Base-by-base conservation (phyloP, 2,888 invertebrate species). In the Drosophila colorata region DNA sequence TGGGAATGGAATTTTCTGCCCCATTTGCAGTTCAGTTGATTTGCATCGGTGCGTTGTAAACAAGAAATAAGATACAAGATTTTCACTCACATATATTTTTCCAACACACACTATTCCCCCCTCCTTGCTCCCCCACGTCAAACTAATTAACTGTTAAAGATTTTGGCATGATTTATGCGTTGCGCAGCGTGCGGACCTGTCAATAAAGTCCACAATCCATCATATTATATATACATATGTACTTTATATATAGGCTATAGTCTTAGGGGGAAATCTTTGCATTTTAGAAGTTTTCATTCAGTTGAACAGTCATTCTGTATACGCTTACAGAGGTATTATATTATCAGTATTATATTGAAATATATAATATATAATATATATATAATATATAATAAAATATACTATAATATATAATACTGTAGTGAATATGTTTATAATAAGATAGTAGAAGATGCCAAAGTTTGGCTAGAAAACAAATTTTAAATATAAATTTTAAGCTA, bases 11-110 rank as follows among this genome's bases (percentile, higher is more conserved):
- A 85, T 81, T 84, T 63, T 74, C 66, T 76, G 69, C 69, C 73
- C 76, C 83, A 83, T 81, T 81, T 86, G 75, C 75, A 69, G 69
- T 69, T 74, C 41, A 47, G 35, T 47, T 75, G 41, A 73, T 73
- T 73, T 74, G 72, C 72, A 73, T 74, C 49, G 37, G 52, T 38
- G 41, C 74, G 56, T 38, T 74, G 69, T 72, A 69, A 74, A 74
- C 74, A 73, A 60, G 31, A 35, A 16, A 49, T 38, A 20, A 48
- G 41, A 40, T 16, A 48, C 38, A 51, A 57, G 43, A 61, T 59
- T 61, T 53, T 40, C 43, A 43, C 40, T 14, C 48, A 55, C 20
- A 35, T 23, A 35, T 23, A 46, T 20, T 63, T 14, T n/a, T 28
- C 28, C 0, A 31, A 31, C 31, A 31, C 31, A 9, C 31, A 9